phyloP scores from a whole-genome alignment of 2,888 invertebrate species.

The Eretmocerus hayati region DNA sequence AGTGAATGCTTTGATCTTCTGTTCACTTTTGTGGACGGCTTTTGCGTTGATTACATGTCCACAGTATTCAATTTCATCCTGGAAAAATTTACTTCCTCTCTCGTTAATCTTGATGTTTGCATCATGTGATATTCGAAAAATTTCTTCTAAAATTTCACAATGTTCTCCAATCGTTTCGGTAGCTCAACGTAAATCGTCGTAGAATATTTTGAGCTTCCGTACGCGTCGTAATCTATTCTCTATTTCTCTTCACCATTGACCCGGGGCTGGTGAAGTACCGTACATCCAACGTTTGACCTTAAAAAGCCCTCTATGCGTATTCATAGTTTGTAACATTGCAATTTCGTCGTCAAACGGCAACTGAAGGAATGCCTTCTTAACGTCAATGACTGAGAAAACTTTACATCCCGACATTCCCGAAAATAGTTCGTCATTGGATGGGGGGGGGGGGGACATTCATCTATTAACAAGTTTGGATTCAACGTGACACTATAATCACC shows the following conservation, averaged over 20 bases:
- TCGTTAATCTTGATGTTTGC: constrained; percentile 5
- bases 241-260: background rate
- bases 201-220: background rate
- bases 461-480: constrained; percentile 25
- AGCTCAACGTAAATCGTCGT: background rate
- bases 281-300: background rate
- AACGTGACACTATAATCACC: constrained; percentile 29
- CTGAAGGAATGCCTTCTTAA: no score
- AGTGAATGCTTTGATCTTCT: constrained; percentile 21
- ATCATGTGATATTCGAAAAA: constrained; percentile 1
- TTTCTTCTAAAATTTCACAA: background rate
- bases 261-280: constrained; percentile 1
- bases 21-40: constrained; percentile 11
- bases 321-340: background rate
- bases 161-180: background rate
- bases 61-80: constrained; percentile 10
- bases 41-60: constrained; percentile 15
- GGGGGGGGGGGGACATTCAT: constrained; percentile 29
- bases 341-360: constrained; percentile 7
- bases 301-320: constrained; percentile 16
- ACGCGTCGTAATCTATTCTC: background rate
- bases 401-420: constrained; percentile 25
- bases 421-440: constrained; percentile 28
- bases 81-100: constrained; percentile 11
- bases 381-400: no score